Evolutionary conservation across 2,113 vertebrate species (phyloP), one percentile per base, ranked within the genome.

Genomic region (Calypte anna): DNA sequence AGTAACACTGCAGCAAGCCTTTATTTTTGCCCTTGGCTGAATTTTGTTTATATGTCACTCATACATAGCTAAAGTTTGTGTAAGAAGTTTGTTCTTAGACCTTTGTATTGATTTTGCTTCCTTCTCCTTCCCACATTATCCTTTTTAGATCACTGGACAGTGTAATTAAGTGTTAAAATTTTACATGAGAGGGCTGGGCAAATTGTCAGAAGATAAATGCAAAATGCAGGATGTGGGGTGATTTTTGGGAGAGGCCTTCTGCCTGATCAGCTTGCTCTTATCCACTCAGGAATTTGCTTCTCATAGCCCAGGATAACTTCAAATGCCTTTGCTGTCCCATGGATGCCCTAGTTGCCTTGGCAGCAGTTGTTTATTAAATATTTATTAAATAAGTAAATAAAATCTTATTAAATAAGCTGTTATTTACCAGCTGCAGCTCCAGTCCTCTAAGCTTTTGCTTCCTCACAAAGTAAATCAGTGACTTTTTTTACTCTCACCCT

Each of bases 311-410:
- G 13, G 54, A 53, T 24, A 28, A 17, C 27, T 33, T 64, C 33
- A 75, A 27, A n/a, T 1, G 1, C 36, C 40, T 66, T 61, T 1
- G 1, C 33, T 0, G 0, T 40, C 13, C 33, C 10, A 22, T 28
- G 62, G 20, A 48, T 82, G 30, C 31, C 33, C 16, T 11, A 4
- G 8, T 12, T 68, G 23, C 48, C 23, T 16, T 38, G 38, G 43
- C 25, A 69, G 31, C 30, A 44, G 30, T 40, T 40, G 13, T 40
- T 11, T 40, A 13, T 40, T 40, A 40, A 40, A 40, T 40, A 40
- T 40, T 40, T 40, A 40, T 12, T 40, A 40, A 40, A 40, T 40
- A 40, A 40, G 40, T 12, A 40, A 40, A 40, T 40, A 40, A 40
- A 40, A 40, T 11, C 40, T 40, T 12, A 40, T 40, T 40, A 40